Evolutionary conservation across 92 coral and sea anemone species (phyloP), one percentile per base, ranked within the genome.

Genomic region (Epizoanthus ramosus): DNA sequence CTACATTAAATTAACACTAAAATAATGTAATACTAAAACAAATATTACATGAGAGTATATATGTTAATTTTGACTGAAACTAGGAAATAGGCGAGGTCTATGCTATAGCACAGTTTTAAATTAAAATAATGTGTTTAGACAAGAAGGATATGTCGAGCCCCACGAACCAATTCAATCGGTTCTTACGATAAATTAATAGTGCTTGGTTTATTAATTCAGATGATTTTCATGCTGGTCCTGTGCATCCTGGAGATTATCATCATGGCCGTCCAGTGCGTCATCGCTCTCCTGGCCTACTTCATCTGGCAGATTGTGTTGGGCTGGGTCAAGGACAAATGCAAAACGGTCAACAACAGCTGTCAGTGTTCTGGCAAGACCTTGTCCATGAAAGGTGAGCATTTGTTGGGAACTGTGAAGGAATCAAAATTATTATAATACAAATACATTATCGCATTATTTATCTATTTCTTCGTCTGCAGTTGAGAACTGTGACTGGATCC

Each of bases 401-500:
- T 22, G 22, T 33, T 9, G 45, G n/a, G n/a, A n/a, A n/a, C n/a
- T n/a, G n/a, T n/a, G n/a, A n/a, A n/a, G n/a, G n/a, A n/a, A n/a
- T n/a, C n/a, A n/a, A n/a, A n/a, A n/a, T n/a, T n/a, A n/a, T n/a
- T n/a, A n/a, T n/a, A n/a, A n/a, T n/a, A n/a, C n/a, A n/a, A n/a
- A n/a, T n/a, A n/a, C n/a, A n/a, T n/a, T n/a, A n/a, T n/a, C 8
- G 18, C 16, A 3, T 59, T 41, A 13, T 25, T 37, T 1, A 12
- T 23, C 33, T 53, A 3, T 37, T 37, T 37, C 43, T 17, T 85
- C 64, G 72, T 45, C 4, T 17, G n/a, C 83, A 92, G 95, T 90
- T 71, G 86, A 90, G 21, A 83, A 84, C 59, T 92, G 95, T 63
- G 64, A 75, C 24, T 85, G 89, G 79, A 90, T 92, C 69, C 50